Conservation (phyloP, 2,888 invertebrate species). For the Leptopterna dolabrata region DNA sequence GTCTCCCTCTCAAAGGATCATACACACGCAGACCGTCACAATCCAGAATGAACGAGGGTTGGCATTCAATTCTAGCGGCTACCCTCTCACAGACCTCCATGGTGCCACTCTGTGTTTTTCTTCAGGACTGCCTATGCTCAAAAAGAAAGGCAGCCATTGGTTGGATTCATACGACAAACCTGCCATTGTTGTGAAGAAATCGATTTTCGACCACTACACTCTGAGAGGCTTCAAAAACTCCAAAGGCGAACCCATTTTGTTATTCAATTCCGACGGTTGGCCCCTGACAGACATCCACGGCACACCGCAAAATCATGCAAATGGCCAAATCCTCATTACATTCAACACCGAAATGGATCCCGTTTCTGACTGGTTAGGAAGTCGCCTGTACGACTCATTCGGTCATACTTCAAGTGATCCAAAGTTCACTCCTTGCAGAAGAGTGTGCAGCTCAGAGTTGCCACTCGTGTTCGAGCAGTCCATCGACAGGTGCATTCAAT, state of each 20-base stretch:
- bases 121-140: conserved; percentile 49
- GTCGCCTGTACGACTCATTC: conserved; percentile 43
- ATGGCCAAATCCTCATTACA: conserved; percentile 38
- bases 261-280: conserved; percentile 54
- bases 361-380: conserved; percentile 42
- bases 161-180: neutral
- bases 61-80: conserved; percentile 54
- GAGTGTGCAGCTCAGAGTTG: neutral
- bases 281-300: conserved; percentile 56
- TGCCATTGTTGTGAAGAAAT: conserved; percentile 48
- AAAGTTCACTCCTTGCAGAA: conserved; percentile 51
- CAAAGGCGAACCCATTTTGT: conserved; percentile 43
- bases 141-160: conserved; percentile 41
- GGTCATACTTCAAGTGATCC: conserved; percentile 43
- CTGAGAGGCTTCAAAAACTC: conserved; percentile 47
- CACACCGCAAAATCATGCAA: conserved; percentile 51
- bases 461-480: neutral
- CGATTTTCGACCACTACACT: conserved; percentile 41
- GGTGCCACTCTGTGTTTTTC: conserved; percentile 52
- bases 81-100: conserved; percentile 56
- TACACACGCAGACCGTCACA: neutral
- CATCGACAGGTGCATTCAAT: neutral
- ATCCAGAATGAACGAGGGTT: conserved; percentile 35
- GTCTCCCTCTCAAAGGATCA: neutral
- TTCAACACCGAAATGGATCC: conserved; percentile 55